Evolutionary conservation across 2,888 invertebrate species (phyloP).

Genomic region (Linhomoeus sp.): DNA sequence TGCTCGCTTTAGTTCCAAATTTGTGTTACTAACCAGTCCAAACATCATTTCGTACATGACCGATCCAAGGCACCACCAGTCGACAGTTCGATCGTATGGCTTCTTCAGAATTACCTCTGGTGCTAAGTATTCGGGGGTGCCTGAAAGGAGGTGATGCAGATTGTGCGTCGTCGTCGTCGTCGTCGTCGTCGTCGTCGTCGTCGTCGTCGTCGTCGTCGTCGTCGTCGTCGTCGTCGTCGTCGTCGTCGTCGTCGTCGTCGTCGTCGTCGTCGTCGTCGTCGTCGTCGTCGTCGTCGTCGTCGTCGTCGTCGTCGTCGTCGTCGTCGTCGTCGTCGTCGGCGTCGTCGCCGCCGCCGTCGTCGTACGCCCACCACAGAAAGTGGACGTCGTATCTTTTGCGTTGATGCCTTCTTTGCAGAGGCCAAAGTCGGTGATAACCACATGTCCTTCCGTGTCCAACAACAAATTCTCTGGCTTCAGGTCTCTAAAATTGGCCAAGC

Average conservation of each 20-base stretch:
- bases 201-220: conserved; percentile 47
- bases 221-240: conserved; percentile 39
- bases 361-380: conserved; percentile 44
- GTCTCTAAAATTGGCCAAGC: too few relatives aligned
- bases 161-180: conserved; percentile 41
- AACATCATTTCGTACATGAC: conserved; percentile 44
- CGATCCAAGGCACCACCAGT: conserved; percentile 46
- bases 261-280: conserved; percentile 29
- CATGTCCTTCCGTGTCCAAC: conserved; percentile 38
- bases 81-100: conserved; percentile 40
- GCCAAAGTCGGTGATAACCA: conserved; percentile 45
- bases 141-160: not conserved
- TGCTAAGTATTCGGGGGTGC: conserved; percentile 35
- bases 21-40: conserved; percentile 34
- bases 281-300: too few relatives aligned
- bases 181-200: conserved; percentile 42
- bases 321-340: too few relatives aligned
- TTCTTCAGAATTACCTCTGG: conserved; percentile 41
- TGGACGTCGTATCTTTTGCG: conserved; percentile 34
- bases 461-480: conserved; percentile 43
- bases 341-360: too few relatives aligned
- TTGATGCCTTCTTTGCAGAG: conserved; percentile 41
- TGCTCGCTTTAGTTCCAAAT: not conserved
- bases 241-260: conserved; percentile 41
- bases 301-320: too few relatives aligned